Evolutionary conservation across 2,113 vertebrate species (phyloP), one percentile per base, ranked within the genome.

Genomic region (Oncorhynchus tshawytscha): DNA sequence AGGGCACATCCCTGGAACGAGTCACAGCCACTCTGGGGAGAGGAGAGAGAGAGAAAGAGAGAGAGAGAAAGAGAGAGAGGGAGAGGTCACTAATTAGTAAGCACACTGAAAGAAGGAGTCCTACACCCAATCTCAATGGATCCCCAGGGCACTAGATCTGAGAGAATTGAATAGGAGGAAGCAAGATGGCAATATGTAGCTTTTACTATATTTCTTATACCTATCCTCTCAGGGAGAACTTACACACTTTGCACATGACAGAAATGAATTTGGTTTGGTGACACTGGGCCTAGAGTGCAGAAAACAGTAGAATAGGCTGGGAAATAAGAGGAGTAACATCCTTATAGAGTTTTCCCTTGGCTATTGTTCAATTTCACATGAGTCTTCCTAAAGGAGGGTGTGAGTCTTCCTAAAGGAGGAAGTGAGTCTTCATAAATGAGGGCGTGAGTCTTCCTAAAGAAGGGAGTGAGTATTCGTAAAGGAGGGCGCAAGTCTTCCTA

Each of bases 1-100:
- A 95, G 72, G 97, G 97, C 68, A 99, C 97, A 86, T 97, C 97
- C 92, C 96, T 95, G 86, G 97, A 99, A 85, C 97, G 95, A 49
- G 96, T 96, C 66, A 98, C 96, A 18, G 97, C 97, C 87, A 99
- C 96, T 75, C 97, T 99, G 81, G 3, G 81, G 68, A 48, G 39
- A 27, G 45, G 54, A 24, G 60, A 70, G 51, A 60, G 48, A 60
- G 39, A 64, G 54, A 74, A 49, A 71, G 66, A 70, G 71, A 65
- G 66, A 65, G 45, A 20, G 18, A 70, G 22, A 68, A 78, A 13
- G 5, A 29, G 31, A 16, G 60, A 70, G 51, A 60, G 48, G 51
- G 39, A 64, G 71, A 12, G 39, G 12, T 18, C 8, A 27, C 3
- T 34, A 48, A 24, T 13, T 9, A 29, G 15, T 29, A 18, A 45